Percentiles rank a stretch among this genome's conserved stretches.
Conservation (phyloP, 2,113 vertebrate species). For the Indicator indicator region DNA sequence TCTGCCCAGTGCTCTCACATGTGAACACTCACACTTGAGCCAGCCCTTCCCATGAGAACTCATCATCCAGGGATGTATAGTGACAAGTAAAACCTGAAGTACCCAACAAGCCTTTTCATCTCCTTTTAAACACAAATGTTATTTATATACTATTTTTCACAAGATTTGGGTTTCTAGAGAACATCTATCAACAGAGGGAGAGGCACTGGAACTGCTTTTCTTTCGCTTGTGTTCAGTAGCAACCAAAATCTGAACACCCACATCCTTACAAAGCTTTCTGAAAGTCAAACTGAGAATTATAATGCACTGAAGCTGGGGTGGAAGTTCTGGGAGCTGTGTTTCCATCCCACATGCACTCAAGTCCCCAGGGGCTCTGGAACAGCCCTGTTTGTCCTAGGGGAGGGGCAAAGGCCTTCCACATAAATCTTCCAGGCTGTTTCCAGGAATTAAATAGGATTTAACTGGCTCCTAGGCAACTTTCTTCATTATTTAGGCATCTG, state of each 20-base stretch:
- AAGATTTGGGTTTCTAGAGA: background rate
- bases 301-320: background rate
- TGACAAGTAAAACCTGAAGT: background rate
- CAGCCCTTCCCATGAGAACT: background rate
- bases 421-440: background rate
- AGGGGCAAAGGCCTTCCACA: background rate
- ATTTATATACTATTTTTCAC: background rate
- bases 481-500: background rate
- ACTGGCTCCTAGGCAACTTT: background rate
- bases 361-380: background rate
- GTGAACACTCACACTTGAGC: background rate
- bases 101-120: background rate
- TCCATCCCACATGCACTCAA: fast-evolving
- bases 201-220: background rate
- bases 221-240: background rate
- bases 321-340: background rate
- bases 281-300: background rate
- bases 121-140: background rate
- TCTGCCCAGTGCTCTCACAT: background rate
- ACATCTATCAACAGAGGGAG: background rate
- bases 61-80: background rate
- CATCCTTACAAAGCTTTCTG: background rate
- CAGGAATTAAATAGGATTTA: background rate
- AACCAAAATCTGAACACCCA: background rate
- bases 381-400: fast-evolving